Base-by-base conservation (phyloP, 2,113 vertebrate genomes). In the Dromaius novaehollandiae region DNA sequence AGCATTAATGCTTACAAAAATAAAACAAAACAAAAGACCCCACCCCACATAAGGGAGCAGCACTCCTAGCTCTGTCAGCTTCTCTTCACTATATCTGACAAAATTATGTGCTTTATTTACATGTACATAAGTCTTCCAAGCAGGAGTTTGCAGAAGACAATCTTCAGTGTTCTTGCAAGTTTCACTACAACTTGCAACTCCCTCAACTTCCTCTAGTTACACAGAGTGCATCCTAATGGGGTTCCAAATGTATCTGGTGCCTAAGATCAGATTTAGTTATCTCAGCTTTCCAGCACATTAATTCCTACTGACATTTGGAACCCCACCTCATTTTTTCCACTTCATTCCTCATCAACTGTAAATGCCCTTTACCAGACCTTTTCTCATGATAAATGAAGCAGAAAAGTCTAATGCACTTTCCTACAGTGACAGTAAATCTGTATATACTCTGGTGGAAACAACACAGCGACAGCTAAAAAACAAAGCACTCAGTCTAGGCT, bases 281-380 rank as follows among this genome's bases (percentile, higher is more conserved):
- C 68, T 95, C 76, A 7, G 8, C 44, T 90, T 96, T 89, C 89
- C 48, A 74, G 93, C 79, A 82, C 86, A 89, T 78, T 90, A 86
- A 94, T 53, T 94, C 69, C 68, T 68, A 69, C 50, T 61, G 94
- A 92, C 96, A 97, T 93, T 91, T 80, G 82, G 51, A 90, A 90
- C 3, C 46, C 44, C 56, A 87, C 50, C 83, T 87, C 86, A 26
- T 89, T 95, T 96, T 24, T 82, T 90, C 88, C 89, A 88, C 91
- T 64, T 89, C 92, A 84, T 88, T 87, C 89, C 78, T 91, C 76
- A 82, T 19, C 88, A 82, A 40, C 44, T 91, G 66, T 86, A 95
- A 88, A 82, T 46, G 90, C 86, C 88, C 88, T 79, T 77, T 79
- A 90, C 85, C 61, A 82, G 86, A 85, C 91, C 90, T 97, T 91